phyloP scores from a whole-genome alignment of 2,888 invertebrate genomes.

The Syrphus vitripennis region DNA sequence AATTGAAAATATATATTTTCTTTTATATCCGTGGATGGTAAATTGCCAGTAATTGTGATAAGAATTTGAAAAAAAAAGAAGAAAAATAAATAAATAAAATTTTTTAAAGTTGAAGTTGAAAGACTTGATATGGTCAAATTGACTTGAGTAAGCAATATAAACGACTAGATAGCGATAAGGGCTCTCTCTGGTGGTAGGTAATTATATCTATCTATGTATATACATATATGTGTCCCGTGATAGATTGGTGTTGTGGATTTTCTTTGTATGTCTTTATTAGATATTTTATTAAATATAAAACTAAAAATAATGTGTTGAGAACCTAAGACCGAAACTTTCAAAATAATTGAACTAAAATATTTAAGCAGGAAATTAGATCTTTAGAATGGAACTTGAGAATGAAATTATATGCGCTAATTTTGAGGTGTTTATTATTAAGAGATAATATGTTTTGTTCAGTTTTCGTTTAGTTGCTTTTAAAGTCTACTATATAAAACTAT shows the following conservation, averaged over 20 bases:
- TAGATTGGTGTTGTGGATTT: background rate
- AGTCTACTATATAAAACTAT: too few relatives aligned
- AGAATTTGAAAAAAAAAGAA: background rate
- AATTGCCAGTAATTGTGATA: slow-evolving; percentile 6
- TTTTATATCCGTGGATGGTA: slow-evolving; percentile 15
- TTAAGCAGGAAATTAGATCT: too few relatives aligned
- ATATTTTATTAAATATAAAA: background rate
- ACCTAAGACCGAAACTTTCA: background rate
- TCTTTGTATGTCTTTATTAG: background rate
- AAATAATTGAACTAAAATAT: too few relatives aligned
- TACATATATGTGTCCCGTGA: too few relatives aligned
- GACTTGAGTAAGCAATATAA: slow-evolving; percentile 10
- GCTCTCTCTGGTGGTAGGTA: background rate
- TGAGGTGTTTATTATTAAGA: too few relatives aligned
- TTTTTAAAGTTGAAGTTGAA: slow-evolving; percentile 13
- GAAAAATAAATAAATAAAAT: background rate
- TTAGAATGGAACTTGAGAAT: too few relatives aligned
- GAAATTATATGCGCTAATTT: too few relatives aligned
- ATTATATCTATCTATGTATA: background rate
- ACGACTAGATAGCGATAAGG: slow-evolving; percentile 21
- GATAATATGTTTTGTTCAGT: too few relatives aligned
- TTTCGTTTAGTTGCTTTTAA: too few relatives aligned
- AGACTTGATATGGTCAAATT: slow-evolving; percentile 19
- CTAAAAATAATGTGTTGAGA: background rate
- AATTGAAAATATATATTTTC: background rate